Evolutionary conservation across 2,797 vertebrate genomes (phyloP), one percentile per base, ranked within the genome.

Genomic region (Lophius americanus): DNA sequence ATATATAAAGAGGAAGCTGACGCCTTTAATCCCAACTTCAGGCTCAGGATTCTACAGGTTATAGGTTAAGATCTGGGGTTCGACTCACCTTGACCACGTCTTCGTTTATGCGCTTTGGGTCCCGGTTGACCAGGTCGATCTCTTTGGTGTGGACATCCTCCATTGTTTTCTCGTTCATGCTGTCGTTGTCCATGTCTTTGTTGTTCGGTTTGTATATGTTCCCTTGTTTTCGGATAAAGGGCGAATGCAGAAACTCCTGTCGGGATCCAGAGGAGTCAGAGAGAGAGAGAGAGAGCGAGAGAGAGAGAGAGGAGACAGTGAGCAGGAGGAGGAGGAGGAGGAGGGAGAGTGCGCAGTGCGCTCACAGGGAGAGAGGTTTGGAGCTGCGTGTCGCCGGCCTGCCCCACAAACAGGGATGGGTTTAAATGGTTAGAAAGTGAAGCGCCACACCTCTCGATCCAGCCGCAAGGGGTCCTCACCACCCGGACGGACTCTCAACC

Each of bases 151-250:
- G 97, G 75, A 95, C 85, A 63, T 99, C 97, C 32, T 91, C 93
- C 92, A 95, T 72, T 51, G 92, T 92, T 82, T 98, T 98, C 90
- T 98, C 97, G 86, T 92, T 94, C 82, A 96, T 58, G 60, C 92
- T 95, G 49, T 98, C 97, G 86, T 96, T 97, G 75, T 96, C 96
- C 96, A 99, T 98, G 86, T 93, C 93, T 91, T 96, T 98, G 92
- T 99, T 99, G 91, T 99, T 97, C 42, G 98, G 98, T 81, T 98
- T 98, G 91, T 98, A 98, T 85, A 99, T 99, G 93, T 99, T 99
- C 82, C 98, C 97, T 89, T 99, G 96, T 73, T 99, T 96, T 90
- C 97, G 91, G 84, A 96, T 92, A 90, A 98, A 97, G 51, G 95
- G 95, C 9, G 96, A 93, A 76, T 96, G 96, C 69, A 94, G 85